Base-by-base conservation (phyloP, 2,113 vertebrate genomes). In the Istiophorus platypterus region DNA sequence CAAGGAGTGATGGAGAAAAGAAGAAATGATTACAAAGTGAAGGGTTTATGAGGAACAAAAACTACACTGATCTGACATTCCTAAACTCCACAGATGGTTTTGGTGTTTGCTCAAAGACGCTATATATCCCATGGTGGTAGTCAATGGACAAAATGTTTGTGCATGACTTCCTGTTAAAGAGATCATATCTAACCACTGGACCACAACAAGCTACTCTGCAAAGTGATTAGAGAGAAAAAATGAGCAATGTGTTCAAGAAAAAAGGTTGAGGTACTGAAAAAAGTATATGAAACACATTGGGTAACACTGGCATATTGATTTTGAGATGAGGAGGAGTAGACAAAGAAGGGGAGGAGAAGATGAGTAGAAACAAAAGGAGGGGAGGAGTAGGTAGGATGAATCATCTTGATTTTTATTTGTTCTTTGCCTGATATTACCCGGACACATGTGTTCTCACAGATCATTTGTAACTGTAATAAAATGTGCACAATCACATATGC, bases 331-430 rank as follows among this genome's bases (percentile, higher is more conserved):
- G 42, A 64, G 18, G 39, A 51, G 9, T 52, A 47, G 24, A 58
- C 7, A 29, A 73, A 58, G 13, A 62, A 10, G 47, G 29, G 41
- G 70, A 51, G 13, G 75, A 76, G 7, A 51, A 34, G 26, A 58
- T 37, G 18, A 63, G 74, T 13, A 24, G 57, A 75, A 52, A 74
- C 45, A 77, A 52, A 20, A 26, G 7, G 31, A 52, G 34, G 17
- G 41, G 34, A 51, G 9, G 34, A 65, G 20, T 20, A 9, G 7
- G 62, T 65, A 64, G n/a, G 29, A 67, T 71, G 29, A 81, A 68
- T 67, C 71, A 84, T 59, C 18, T 77, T 73, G 63, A 79, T 78
- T 66, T 80, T 47, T 57, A 77, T 78, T 78, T 81, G 45, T 76
- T 70, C 41, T 74, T 59, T 79, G 34, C 42, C 18, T 64, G 56